Evolutionary conservation across 1,140 invertebrate genomes (phyloP), one percentile per base, ranked within the genome.

Genomic region (Pissodes strobi): DNA sequence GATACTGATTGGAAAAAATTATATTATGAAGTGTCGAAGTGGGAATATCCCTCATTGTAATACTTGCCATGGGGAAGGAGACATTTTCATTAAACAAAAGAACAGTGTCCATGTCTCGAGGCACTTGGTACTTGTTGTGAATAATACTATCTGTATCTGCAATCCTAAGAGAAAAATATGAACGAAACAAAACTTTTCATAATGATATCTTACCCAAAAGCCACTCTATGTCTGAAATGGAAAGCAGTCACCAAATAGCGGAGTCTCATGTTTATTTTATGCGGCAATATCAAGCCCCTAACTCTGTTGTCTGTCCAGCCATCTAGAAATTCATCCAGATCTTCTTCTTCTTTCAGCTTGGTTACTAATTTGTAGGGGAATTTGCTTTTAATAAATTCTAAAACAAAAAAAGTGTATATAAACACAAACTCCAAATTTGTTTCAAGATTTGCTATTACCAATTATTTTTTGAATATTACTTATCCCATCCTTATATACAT

Each of bases 251-350:
- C 83, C 53, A 97, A 80, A 79, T 97, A 97, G 43, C 95, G 79
- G 19, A 97, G 81, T 30, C 92, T 85, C 5, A 92, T 86, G 2
- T 85, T 83, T 55, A 87, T 86, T 64, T 87, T 83, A 45, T 88
- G 89, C 69, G 93, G 91, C 78, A 97, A 93, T 69, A 98, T 89
- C 27, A 98, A 78, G 21, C 90, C 93, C 55, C 95, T 85, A 37
- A 98, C 91, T 78, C 87, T 85, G 79, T 98, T 98, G 79, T 98
- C 95, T 48, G 84, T 82, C 90, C 95, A 98, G 22, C 92, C 92
- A 52, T 85, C 85, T 0, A 98, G 80, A 76, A 97, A 98, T 2
- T 79, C 79, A 41, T 93, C 86, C 39, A 92, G 79, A 72, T 90
- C 92, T 12, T 83, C 77, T n/a, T n/a, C n/a, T 53, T 83, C 87